A percentile compares a stretch with the other conserved stretches of the same genome.
phyloP scores from a whole-genome alignment of 2,888 invertebrate genomes.

The Phyto melanocephala region DNA sequence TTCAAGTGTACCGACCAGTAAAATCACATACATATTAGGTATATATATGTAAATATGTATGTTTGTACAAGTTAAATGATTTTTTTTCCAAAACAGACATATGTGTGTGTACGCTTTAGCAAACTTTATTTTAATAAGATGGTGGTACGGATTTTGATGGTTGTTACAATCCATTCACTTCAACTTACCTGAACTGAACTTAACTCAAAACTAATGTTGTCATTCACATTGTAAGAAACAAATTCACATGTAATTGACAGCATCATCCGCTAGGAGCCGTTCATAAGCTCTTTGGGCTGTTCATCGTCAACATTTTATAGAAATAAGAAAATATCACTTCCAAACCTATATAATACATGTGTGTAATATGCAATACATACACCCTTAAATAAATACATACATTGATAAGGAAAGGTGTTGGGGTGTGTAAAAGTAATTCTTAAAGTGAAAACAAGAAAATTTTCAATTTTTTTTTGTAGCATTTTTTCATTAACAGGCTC shows the following conservation, averaged over 20 bases:
- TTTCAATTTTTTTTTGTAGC: background rate
- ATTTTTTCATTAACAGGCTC: slow-evolving; percentile 42
- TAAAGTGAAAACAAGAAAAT: slow-evolving; percentile 20
- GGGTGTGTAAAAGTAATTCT: background rate
- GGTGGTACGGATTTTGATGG: background rate
- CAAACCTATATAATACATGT: too few relatives aligned
- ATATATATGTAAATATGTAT: background rate
- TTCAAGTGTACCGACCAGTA: background rate
- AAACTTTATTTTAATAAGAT: too few relatives aligned
- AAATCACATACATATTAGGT: background rate
- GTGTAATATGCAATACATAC: too few relatives aligned
- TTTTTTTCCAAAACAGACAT: background rate
- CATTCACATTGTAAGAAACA: slow-evolving; percentile 33
- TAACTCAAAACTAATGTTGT: slow-evolving; percentile 43
- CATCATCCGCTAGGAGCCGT: slow-evolving; percentile 33
- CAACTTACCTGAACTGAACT: background rate
- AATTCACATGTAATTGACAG: slow-evolving; percentile 57
- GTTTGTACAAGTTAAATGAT: too few relatives aligned
- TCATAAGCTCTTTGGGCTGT: slow-evolving; percentile 45
- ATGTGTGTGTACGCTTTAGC: too few relatives aligned
- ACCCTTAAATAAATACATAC: background rate
- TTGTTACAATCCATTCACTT: slow-evolving; percentile 4
- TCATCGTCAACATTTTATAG: background rate
- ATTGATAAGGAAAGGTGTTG: background rate
- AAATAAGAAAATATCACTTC: background rate